Evolutionary conservation across 2,888 invertebrate species (phyloP).

Genomic region (Drosophila multiciliata): DNA sequence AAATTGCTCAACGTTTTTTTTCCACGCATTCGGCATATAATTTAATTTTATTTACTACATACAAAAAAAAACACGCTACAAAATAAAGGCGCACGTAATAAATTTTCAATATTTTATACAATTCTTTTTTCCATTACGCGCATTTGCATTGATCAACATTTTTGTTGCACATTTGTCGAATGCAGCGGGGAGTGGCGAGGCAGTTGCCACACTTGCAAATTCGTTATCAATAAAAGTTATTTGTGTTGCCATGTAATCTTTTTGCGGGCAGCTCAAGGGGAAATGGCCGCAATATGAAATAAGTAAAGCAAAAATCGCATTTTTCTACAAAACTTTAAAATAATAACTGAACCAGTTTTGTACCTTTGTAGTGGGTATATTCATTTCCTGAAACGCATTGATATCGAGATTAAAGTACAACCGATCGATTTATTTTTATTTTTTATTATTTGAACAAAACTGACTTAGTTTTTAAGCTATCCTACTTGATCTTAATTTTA

Average conservation of each 20-base stretch:
- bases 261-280: slow-evolving; percentile 31
- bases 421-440: neutral
- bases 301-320: neutral
- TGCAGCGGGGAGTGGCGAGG: slow-evolving; percentile 1
- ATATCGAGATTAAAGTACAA: neutral
- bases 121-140: slow-evolving; percentile 36
- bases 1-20: slow-evolving; percentile 70
- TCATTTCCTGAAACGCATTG: neutral
- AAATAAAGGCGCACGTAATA: slow-evolving; percentile 49
- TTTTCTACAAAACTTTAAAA: neutral
- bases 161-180: neutral
- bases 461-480: neutral
- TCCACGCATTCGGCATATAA: slow-evolving; percentile 58
- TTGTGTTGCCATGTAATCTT: slow-evolving; percentile 47
- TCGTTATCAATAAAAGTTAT: slow-evolving; percentile 75
- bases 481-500: neutral
- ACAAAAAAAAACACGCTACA: slow-evolving; percentile 37
- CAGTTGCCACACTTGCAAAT: slow-evolving; percentile 54
- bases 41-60: slow-evolving; percentile 77
- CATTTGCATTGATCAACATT: slow-evolving; percentile 59
- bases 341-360: neutral
- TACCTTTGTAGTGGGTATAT: neutral
- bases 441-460: neutral
- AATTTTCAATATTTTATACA: slow-evolving; percentile 66
- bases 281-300: slow-evolving; percentile 2